Conservation (phyloP, 2,797 vertebrate species). For the Catostomus latipinnis region DNA sequence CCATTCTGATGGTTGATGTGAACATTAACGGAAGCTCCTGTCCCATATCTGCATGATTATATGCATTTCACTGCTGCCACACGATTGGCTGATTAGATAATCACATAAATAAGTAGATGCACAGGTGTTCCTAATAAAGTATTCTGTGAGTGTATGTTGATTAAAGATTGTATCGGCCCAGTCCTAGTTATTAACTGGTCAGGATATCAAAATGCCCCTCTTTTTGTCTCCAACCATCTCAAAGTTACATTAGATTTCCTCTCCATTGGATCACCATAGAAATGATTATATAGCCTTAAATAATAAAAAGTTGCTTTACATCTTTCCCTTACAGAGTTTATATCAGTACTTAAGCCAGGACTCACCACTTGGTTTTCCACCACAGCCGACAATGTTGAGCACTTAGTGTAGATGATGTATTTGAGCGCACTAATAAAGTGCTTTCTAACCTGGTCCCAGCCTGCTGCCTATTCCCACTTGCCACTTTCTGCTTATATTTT, state of each 20-base stretch:
- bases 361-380: background rate
- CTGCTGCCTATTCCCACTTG: background rate
- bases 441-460: slow-evolving; percentile 50
- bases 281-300: background rate
- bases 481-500: background rate
- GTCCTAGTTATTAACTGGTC: background rate
- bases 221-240: background rate
- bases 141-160: too few relatives aligned
- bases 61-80: too few relatives aligned
- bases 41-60: too few relatives aligned
- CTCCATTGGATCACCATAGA: background rate
- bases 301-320: background rate
- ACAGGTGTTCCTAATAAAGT: too few relatives aligned
- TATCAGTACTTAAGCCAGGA: background rate
- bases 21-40: too few relatives aligned
- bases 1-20: too few relatives aligned
- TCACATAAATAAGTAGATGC: too few relatives aligned
- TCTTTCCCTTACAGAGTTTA: background rate
- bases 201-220: background rate
- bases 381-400: background rate
- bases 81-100: too few relatives aligned
- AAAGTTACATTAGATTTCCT: background rate
- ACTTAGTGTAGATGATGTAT: slow-evolving; percentile 1
- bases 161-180: too few relatives aligned
- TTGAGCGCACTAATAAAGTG: slow-evolving; percentile 53